Base-by-base conservation (phyloP, 2,113 vertebrate genomes). In the Mandrillus leucophaeus region DNA sequence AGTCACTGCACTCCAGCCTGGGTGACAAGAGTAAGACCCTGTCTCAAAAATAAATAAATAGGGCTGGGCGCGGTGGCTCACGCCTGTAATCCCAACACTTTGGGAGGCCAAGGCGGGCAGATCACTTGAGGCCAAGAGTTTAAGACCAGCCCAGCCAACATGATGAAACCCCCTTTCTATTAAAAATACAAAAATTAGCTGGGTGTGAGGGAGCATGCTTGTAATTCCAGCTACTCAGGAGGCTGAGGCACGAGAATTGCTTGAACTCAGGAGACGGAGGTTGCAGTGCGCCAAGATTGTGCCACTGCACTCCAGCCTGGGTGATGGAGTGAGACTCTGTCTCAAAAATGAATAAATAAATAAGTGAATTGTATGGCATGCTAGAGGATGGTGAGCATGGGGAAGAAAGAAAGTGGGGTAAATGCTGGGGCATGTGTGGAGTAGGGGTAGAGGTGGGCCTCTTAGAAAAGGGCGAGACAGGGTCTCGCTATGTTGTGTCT, bases 371-470 rank as follows among this genome's bases (percentile, higher is more conserved):
- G 25, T 12, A 30, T 61, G 59, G 59, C 4, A 30, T 30, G 25
- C 25, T 61, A 30, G 16, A 55, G 52, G 52, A 11, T 5, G 2
- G n/a, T 3, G 3, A 4, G 11, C 0, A 25, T 11, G 55, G 30
- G 6, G 50, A 9, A 7, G 1, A 13, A 64, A 73, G 4, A 5
- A 66, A 45, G 87, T 22, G 5, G 66, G 64, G 38, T 22, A 13
- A 59, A 16, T 38, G 13, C 18, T 72, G 43, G 32, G n/a, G 6
- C 23, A 72, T 3, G 5, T 4, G 43, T n/a, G 52, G 23, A 35
- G 32, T 5, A 35, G 30, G 45, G 22, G 50, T 5, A 68, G n/a
- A 61, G 64, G 45, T 18, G 40, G 40, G 6, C 35, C 59, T 52
- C 57, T 59, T 35, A 10, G 16, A 52, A 18, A 66, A 86, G 55